Conservation (phyloP, 2,888 invertebrate genomes). For the Drosophila kambysellisi region DNA sequence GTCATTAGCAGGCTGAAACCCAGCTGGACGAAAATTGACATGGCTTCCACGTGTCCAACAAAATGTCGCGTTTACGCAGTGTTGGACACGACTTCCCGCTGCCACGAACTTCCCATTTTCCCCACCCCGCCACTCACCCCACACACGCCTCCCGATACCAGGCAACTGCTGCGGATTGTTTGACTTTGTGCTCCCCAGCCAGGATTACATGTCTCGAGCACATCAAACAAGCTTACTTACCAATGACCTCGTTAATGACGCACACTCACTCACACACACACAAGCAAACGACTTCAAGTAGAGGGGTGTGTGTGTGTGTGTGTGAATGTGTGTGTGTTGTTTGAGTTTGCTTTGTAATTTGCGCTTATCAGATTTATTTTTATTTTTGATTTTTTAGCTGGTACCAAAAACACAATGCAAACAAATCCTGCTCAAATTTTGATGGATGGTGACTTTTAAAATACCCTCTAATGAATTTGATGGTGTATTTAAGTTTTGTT, state of each 20-base stretch:
- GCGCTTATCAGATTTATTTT: conserved; percentile 79
- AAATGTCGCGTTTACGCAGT: conserved; percentile 67
- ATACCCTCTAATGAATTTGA: conserved; percentile 32
- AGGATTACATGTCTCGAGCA: conserved; percentile 77
- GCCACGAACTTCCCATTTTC: neutral
- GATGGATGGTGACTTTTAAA: neutral
- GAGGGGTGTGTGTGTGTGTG: conserved; percentile 5
- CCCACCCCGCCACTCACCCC: neutral
- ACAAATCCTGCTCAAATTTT: neutral
- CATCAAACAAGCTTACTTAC: conserved; percentile 82
- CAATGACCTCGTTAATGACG: conserved; percentile 81
- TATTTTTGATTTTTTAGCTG: conserved; percentile 77
- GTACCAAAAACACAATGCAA: conserved; percentile 32
- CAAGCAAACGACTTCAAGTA: neutral
- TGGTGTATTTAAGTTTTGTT: neutral
- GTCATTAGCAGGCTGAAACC: conserved; percentile 68
- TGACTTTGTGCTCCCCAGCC: conserved; percentile 52
- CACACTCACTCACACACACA: conserved; percentile 36
- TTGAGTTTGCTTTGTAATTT: conserved; percentile 78
- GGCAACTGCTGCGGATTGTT: conserved; percentile 58
- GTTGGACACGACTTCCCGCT: conserved; percentile 2
- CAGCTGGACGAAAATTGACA: conserved; percentile 60
- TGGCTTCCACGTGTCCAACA: conserved; percentile 61
- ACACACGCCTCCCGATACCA: conserved; percentile 12
- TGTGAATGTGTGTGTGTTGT: conserved; percentile 32